phyloP scores from a whole-genome alignment of 2,888 invertebrate genomes.

The Caprella mutica region DNA sequence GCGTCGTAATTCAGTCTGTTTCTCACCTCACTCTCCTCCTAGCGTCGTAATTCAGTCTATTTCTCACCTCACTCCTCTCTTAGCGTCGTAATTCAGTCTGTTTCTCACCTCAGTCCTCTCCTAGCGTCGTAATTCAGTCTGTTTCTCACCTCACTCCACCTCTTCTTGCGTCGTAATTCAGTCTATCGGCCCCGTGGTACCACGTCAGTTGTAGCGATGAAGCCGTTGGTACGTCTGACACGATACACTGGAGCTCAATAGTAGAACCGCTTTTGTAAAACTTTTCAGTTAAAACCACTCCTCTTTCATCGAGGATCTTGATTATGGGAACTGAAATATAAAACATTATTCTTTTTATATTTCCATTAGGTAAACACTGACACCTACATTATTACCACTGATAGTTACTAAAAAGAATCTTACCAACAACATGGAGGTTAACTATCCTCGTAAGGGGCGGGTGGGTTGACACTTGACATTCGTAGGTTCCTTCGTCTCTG shows the following conservation, averaged over 20 bases:
- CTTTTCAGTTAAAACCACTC: constrained; percentile 19
- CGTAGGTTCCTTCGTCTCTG: constrained; percentile 22
- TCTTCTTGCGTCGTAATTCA: constrained; percentile 21
- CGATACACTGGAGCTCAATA: constrained; percentile 21
- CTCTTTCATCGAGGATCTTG: constrained; percentile 23
- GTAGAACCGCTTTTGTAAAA: constrained; percentile 27
- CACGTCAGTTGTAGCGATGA: constrained; percentile 21
- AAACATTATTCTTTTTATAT: too few relatives aligned
- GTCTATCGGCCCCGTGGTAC: constrained; percentile 18
- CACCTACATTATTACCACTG: too few relatives aligned
- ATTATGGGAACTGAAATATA: constrained; percentile 15
- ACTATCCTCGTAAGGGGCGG: constrained; percentile 15
- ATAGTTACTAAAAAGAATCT: too few relatives aligned
- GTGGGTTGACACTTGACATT: constrained; percentile 22
- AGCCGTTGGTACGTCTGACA: constrained; percentile 21
- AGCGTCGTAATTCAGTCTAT: too few relatives aligned
- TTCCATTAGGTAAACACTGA: too few relatives aligned
- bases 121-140: too few relatives aligned
- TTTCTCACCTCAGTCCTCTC: too few relatives aligned
- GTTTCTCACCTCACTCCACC: constrained; percentile 27
- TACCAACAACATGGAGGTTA: constrained; percentile 19
- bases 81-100: too few relatives aligned
- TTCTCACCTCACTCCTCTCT: too few relatives aligned
- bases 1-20: too few relatives aligned
- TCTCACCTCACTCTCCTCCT: too few relatives aligned